These are phyloP conservation scores for Lasius platythorax DNA, from an alignment of 2,888 invertebrate genomes.

Conservation along the genomic window DNA sequence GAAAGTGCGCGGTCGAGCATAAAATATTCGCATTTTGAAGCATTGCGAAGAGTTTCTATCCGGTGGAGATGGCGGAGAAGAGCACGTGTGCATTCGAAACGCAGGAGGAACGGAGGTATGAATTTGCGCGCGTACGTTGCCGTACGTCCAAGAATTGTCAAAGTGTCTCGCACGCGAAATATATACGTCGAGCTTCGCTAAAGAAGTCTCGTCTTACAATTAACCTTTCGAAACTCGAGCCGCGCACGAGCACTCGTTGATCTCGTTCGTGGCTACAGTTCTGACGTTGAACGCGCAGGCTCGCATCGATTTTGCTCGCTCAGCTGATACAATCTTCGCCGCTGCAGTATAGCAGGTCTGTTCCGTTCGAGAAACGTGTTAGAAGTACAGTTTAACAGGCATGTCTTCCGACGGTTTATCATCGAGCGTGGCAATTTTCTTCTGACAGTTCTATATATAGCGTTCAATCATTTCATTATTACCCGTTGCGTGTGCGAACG, in stretches of 20 bases:
- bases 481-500: not conserved
- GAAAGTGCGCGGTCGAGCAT: not conserved
- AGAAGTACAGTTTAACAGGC: not conserved
- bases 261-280: not conserved
- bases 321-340: constrained; percentile 60
- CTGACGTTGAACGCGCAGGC: constrained; percentile 70
- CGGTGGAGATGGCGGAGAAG: constrained; percentile 53
- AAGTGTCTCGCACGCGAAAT: not conserved
- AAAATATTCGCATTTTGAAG: not conserved
- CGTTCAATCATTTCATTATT: not conserved
- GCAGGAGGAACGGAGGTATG: constrained; percentile 57
- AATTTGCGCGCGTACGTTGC: not conserved
- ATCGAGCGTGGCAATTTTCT: not conserved
- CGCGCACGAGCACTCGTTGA: not conserved
- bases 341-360: not conserved
- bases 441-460: not conserved
- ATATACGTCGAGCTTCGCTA: not conserved
- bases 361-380: no score
- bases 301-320: constrained; percentile 74
- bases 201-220: not conserved
- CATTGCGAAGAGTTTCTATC: not conserved
- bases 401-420: not conserved
- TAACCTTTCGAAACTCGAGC: not conserved
- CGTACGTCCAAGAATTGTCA: not conserved
- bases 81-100: constrained; percentile 40